Evolutionary conservation across 2,888 invertebrate species (phyloP), one percentile per base, ranked within the genome.

Genomic region (Antitype chi): DNA sequence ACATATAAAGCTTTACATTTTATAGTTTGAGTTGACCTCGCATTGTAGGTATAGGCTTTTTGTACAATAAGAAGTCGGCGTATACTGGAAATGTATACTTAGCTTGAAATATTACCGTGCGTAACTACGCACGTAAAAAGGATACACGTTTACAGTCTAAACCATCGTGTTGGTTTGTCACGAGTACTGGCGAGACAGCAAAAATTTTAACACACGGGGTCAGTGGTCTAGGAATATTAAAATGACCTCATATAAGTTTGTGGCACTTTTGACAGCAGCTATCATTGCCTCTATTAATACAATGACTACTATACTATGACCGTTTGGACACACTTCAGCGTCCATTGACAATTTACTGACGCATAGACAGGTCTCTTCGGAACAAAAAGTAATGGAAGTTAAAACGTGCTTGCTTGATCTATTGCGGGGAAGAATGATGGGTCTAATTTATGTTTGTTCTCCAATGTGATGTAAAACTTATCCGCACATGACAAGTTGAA

Each of bases 271-370:
- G 52, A 47, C 43, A 63, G 52, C 32, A 17, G 32, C 23, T 47
- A 47, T 77, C n/a, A 49, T n/a, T 66, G 53, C 6, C 47, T 55
- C 47, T 55, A 78, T 55, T 66, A 77, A 28, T 25, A 53, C 47
- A 78, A 55, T 64, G 64, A 13, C 15, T 15, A 32, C 15, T 76
- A 38, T 60, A 9, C n/a, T 32, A 70, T 7, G n/a, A 43, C n/a
- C 9, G n/a, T 52, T 63, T n/a, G 11, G 15, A 52, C 9, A 74
- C n/a, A 76, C 62, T 62, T 52, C n/a, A 52, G 28, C n/a, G 11
- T 53, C 5, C 11, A 64, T 77, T 43, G 38, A 74, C 20, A n/a
- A 23, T 38, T 74, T 25, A 59, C 57, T 59, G n/a, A 76, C 15
- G 11, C 32, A 57, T n/a, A 47, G 6, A 32, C 17, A 28, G 13